Evolutionary conservation across 2,888 invertebrate species (phyloP).

Genomic region (Lasioglossum calceatum): DNA sequence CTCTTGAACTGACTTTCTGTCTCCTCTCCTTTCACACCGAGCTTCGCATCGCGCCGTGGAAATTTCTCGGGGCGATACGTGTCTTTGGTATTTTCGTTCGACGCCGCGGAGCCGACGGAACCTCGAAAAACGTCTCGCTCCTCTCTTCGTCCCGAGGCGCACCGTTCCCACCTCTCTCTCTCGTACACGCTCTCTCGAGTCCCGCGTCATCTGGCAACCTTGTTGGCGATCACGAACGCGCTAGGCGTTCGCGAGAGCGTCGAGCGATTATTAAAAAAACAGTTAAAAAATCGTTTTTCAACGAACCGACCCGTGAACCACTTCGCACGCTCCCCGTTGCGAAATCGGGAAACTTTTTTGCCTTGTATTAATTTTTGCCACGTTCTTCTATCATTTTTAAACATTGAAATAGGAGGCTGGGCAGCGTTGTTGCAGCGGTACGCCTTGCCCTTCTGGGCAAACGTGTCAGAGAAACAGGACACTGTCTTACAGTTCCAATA

Average conservation of each 20-base stretch:
- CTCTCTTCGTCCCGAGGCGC: neutral
- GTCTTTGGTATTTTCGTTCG: constrained; percentile 42
- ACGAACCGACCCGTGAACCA: neutral
- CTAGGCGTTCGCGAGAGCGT: constrained; percentile 18
- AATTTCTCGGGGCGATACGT: constrained; percentile 36
- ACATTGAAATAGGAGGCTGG: neutral
- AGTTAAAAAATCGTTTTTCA: neutral
- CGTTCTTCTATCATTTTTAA: neutral
- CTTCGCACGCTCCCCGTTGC: neutral
- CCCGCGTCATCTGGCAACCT: constrained; percentile 48
- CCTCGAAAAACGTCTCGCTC: constrained; percentile 32
- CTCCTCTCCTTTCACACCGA: neutral
- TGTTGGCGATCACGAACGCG: constrained; percentile 28
- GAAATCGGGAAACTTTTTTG: neutral
- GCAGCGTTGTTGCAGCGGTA: neutral
- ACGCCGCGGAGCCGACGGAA: neutral
- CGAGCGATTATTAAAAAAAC: neutral
- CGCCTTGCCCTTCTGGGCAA: neutral
- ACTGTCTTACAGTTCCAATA: neutral
- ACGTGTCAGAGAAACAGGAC: neutral
- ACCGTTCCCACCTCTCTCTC: neutral
- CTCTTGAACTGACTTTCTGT: neutral
- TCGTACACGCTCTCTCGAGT: neutral
- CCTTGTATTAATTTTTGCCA: neutral
- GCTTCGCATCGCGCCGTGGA: constrained; percentile 23